Base-by-base conservation (phyloP, 2,888 invertebrate species). In the Agriotes lineatus region DNA sequence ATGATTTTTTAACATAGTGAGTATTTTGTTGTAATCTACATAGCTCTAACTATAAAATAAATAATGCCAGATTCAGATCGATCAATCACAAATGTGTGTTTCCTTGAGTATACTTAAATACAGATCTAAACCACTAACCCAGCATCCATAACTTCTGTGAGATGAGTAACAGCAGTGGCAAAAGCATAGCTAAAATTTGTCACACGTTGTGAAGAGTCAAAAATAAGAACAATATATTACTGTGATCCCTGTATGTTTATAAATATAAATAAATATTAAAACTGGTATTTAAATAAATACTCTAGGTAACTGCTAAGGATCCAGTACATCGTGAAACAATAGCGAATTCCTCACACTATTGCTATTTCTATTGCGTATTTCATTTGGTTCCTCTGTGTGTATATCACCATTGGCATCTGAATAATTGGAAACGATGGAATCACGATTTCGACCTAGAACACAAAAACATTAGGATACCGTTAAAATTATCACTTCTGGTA, bases 281-380 rank as follows among this genome's bases (percentile, higher is more conserved):
- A 1, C 7, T 2, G 1, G 39, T 42, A 9, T 4, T 18, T 42
- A 7, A 14, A 18, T 25, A 42, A 42, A 42, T 42, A 42, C 7
- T 25, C 3, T 14, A 42, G 1, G 42, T 18, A 39, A 39, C 37
- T 39, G 56, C 58, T 63, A 68, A 19, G 63, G 12, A 37, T 69
- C 69, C 3, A 69, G 14, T 3, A 65, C 44, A 14, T 69, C 69
- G n/a, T 65, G 65, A 30, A 65, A 69, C 3, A 69, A 2, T n/a
- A n/a, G n/a, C n/a, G 69, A 66, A 52, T 66, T 65, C 19, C 69
- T 25, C 18, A 60, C 0, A 42, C 57, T 69, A 35, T 58, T 68
- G 39, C 74, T 58, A 35, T 58, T 68, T 45, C 74, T 58, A n/a
- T 66, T 61, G 68, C 66, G 69, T 50, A 67, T 20, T 22, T 22